Conservation (phyloP, 2,888 invertebrate species). For the Pyrrhia umbra region DNA sequence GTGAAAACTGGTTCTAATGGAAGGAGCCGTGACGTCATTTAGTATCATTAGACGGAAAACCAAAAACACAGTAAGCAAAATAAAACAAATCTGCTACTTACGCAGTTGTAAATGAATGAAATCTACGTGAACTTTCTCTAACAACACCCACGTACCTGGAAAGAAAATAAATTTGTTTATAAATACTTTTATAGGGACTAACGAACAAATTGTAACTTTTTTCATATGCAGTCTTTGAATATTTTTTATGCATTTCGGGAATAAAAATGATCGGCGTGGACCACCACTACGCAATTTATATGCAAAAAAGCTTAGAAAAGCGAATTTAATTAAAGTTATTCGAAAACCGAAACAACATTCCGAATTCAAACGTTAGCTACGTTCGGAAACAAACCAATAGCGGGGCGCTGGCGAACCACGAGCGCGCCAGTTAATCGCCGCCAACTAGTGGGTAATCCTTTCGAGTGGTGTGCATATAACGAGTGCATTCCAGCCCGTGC, state of each 20-base stretch:
- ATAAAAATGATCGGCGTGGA: conserved; percentile 15
- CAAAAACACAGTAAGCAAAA: conserved; percentile 66
- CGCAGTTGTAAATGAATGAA: conserved; percentile 79
- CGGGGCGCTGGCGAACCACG: conserved; percentile 77
- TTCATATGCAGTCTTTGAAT: neutral
- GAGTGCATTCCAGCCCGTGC: conserved; percentile 80
- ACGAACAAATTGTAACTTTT: conserved; percentile 20
- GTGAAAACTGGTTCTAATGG: conserved; percentile 13
- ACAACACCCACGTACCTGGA: conserved; percentile 86
- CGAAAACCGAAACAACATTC: conserved; percentile 70
- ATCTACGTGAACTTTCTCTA: conserved; percentile 82
- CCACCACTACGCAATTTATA: conserved; percentile 26
- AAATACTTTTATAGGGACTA: conserved; percentile 56
- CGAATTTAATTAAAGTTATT: conserved; percentile 72
- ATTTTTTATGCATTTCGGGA: neutral
- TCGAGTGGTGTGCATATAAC: conserved; percentile 87
- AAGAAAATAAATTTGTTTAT: conserved; percentile 65
- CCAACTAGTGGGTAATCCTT: conserved; percentile 87
- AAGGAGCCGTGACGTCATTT: conserved; percentile 31
- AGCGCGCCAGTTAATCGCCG: conserved; percentile 84
- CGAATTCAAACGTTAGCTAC: conserved; percentile 75
- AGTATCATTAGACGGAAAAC: conserved; percentile 41
- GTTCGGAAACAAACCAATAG: conserved; percentile 81
- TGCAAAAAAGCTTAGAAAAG: conserved; percentile 45
- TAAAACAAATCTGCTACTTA: conserved; percentile 84